Base-by-base conservation (phyloP, 2,113 vertebrate species). In the Galbula dea region DNA sequence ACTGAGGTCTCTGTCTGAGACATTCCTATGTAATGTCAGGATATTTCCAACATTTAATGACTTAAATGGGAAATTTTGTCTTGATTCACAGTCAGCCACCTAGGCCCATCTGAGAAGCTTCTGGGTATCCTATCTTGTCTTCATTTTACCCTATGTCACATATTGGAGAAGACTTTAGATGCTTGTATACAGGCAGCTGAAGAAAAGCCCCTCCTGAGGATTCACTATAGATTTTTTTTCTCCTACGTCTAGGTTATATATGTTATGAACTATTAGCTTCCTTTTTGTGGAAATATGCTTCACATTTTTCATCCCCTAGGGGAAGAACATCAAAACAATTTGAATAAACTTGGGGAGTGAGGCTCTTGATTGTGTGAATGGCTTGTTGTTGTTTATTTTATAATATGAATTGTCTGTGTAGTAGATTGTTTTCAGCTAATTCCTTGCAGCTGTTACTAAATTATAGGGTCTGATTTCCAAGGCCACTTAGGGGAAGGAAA, bases 401-500 rank as follows among this genome's bases (percentile, higher is more conserved):
- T 90, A 84, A 79, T 87, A 83, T 89, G 89, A 96, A 97, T 95
- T 93, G 94, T 95, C 79, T 87, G 14, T 10, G 45, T 72, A 85
- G 83, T 93, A 93, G 77, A 96, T 94, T 93, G 93, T 94, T 95
- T 95, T 94, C 73, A 93, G 87, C 57, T 97, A 97, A 96, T 97
- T 96, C 71, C 37, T 83, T 89, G 90, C 96, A 97, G 97, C 96
- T 97, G 97, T 94, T 97, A 66, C 82, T 95, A 96, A 97, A 97
- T 97, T 96, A 95, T 74, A 94, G 95, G 67, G 73, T 97, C 62
- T 87, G 93, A 86, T 94, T 95, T 96, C 95, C 95, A 96, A 95
- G 63, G 79, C 90, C 94, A 94, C 96, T 96, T 83, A 92, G 89
- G 87, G 90, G 95, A 95, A 91, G 67, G 80, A 84, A 97, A 96